These are phyloP conservation scores for Chaetodon auriga DNA, from an alignment of 2,113 vertebrate genomes.

Conservation along the genomic window DNA sequence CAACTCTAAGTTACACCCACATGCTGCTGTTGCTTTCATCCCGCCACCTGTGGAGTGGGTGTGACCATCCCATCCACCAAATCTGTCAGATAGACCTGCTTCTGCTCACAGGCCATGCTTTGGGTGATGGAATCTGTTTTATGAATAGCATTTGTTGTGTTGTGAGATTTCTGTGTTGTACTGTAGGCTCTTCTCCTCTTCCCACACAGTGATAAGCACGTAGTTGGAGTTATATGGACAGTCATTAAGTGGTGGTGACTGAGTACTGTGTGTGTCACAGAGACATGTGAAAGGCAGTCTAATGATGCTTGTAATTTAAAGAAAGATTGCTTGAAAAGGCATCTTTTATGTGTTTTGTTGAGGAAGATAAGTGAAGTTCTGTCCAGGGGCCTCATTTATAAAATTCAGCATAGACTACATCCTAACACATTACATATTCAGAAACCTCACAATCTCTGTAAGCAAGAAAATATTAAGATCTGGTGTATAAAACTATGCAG, in stretches of 20 bases:
- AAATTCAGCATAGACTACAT: no score
- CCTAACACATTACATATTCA: no score
- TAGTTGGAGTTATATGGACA: constrained; percentile 12
- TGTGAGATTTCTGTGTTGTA: constrained; percentile 3
- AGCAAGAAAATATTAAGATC: no score
- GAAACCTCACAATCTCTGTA: no score
- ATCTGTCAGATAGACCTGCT: constrained; percentile 73
- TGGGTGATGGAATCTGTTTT: constrained; percentile 62
- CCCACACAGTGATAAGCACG: constrained; percentile 25
- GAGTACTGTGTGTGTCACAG: neutral
- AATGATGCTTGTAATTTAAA: neutral
- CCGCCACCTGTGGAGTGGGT: constrained; percentile 81
- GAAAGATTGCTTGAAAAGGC: neutral
- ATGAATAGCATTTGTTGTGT: constrained; percentile 46
- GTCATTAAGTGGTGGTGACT: neutral
- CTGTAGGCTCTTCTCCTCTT: constrained; percentile 21
- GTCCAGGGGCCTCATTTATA: neutral
- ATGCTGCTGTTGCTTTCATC: constrained; percentile 76
- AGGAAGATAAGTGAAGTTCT: neutral
- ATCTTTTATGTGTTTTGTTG: neutral
- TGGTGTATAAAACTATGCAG: no score
- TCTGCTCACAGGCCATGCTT: constrained; percentile 57
- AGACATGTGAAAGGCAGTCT: neutral
- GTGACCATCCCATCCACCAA: constrained; percentile 72
- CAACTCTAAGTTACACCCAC: constrained; percentile 73